Evolutionary conservation across 2,797 vertebrate species (phyloP).

Genomic region (Syngnathus acus): DNA sequence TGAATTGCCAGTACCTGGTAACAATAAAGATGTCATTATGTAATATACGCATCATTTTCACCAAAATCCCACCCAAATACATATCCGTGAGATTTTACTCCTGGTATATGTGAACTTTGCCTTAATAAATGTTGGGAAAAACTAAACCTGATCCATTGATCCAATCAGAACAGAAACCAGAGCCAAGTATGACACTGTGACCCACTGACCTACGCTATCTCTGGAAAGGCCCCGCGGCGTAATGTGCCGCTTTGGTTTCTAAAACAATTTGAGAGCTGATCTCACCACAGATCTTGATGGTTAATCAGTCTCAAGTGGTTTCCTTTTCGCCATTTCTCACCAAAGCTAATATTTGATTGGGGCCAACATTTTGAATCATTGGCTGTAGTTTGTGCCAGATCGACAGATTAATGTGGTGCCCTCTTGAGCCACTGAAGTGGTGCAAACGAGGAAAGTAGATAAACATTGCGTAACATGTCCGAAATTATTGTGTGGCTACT

Average conservation of each 20-base stretch:
- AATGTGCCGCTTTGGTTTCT: slow-evolving; percentile 39
- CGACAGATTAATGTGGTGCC: not conserved
- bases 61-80: too few species aligned
- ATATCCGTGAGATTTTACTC: too few species aligned
- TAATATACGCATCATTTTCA: too few species aligned
- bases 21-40: too few species aligned
- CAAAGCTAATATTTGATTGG: not conserved
- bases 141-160: not conserved
- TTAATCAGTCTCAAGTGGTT: not conserved
- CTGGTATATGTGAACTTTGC: too few species aligned
- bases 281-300: not conserved
- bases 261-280: slow-evolving; percentile 24
- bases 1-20: too few species aligned
- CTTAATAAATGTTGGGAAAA: not conserved
- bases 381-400: slow-evolving; percentile 1
- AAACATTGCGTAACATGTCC: too few species aligned
- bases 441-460: not conserved
- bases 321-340: not conserved
- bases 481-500: not conserved
- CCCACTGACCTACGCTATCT: slow-evolving; percentile 7
- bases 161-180: not conserved
- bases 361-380: not conserved
- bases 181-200: not conserved
- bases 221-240: slow-evolving; percentile 25
- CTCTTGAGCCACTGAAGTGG: not conserved